A percentile compares a stretch with the other conserved stretches of the same genome.
Evolutionary conservation across 2,888 invertebrate species (phyloP).

Genomic region (Trypoxylon attenuatum): DNA sequence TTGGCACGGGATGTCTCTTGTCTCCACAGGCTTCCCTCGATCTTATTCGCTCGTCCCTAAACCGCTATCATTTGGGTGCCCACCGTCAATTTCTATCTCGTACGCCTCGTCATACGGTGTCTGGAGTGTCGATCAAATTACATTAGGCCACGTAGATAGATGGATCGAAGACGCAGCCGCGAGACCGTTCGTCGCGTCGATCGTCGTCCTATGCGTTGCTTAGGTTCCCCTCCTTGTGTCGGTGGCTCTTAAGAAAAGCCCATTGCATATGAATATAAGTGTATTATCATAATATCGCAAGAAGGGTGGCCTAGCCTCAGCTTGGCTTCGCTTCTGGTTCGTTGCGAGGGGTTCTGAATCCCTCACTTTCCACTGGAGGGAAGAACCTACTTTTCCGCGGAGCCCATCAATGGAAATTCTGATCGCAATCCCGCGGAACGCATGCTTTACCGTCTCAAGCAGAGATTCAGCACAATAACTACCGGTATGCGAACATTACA

Average conservation of each 20-base stretch:
- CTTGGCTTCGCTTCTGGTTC: conserved; percentile 54
- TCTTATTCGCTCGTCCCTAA: not conserved
- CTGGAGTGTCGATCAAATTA: conserved; percentile 64
- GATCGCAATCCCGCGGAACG: conserved; percentile 39
- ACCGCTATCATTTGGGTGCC: conserved; percentile 32
- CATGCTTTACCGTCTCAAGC: conserved; percentile 21
- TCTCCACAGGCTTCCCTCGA: not conserved
- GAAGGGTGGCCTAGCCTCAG: conserved; percentile 54
- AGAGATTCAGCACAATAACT: conserved; percentile 37
- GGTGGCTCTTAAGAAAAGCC: conserved; percentile 43
- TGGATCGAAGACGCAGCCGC: conserved; percentile 49
- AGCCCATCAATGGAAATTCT: conserved; percentile 46
- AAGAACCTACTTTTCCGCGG: conserved; percentile 47
- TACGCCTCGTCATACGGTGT: conserved; percentile 55
- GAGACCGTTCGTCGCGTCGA: conserved; percentile 43
- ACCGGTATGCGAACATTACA: conserved; percentile 11
- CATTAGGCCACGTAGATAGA: conserved; percentile 53
- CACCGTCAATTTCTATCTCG: conserved; percentile 50
- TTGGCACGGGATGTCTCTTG: not conserved
- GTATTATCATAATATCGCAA: conserved; percentile 70
- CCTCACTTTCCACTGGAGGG: conserved; percentile 30
- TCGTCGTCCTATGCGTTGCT: conserved; percentile 41
- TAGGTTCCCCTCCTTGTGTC: not conserved
- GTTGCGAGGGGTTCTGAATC: conserved; percentile 55
- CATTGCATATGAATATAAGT: conserved; percentile 70